Conservation (phyloP, 53 echinoderm and acorn worm genomes). For the Hippasteria phrygiana region DNA sequence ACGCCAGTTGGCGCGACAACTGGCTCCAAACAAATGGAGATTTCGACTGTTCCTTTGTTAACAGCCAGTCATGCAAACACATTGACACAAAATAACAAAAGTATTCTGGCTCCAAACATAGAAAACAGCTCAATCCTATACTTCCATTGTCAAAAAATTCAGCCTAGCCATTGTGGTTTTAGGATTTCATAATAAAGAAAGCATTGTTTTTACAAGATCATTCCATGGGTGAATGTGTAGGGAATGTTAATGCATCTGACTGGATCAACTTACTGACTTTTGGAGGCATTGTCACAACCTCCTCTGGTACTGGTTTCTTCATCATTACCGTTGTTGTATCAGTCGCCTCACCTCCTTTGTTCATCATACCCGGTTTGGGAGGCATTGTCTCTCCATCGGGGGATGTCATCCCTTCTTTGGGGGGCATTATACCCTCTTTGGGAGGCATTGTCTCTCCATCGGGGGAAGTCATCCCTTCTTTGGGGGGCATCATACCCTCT, state of each 20-base stretch:
- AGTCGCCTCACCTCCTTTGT: background rate
- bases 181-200: too few relatives aligned
- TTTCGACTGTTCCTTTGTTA: too few relatives aligned
- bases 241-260: background rate
- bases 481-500: constrained; percentile 56
- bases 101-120: too few relatives aligned
- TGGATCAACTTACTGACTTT: constrained; percentile 64
- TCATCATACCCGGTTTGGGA: constrained; percentile 52
- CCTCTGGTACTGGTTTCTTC: constrained; percentile 37
- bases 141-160: too few relatives aligned
- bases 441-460: constrained; percentile 67
- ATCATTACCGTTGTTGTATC: constrained; percentile 1
- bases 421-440: constrained; percentile 63
- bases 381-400: constrained; percentile 36
- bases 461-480: constrained; percentile 45
- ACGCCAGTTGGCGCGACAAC: too few relatives aligned
- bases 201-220: too few relatives aligned
- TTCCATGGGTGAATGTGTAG: background rate
- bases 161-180: too few relatives aligned
- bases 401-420: constrained; percentile 58
- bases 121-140: too few relatives aligned
- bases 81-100: too few relatives aligned
- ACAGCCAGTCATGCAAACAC: too few relatives aligned
- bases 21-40: too few relatives aligned
- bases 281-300: constrained; percentile 57